Evolutionary conservation across 2,797 vertebrate genomes (phyloP), one percentile per base, ranked within the genome.

Genomic region (Potorous gilbertii): DNA sequence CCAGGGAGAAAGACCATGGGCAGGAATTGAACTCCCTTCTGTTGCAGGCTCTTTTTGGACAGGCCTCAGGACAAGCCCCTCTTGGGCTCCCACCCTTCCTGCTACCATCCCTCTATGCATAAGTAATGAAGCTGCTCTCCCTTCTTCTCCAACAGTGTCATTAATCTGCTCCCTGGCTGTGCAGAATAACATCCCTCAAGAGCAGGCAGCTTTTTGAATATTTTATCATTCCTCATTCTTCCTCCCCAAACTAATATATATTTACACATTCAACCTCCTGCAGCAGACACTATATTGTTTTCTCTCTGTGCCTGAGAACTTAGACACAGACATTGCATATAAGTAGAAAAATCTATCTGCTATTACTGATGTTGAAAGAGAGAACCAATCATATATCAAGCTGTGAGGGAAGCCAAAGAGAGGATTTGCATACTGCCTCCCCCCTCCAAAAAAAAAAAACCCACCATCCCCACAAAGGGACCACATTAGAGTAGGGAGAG

Each of bases 121-220:
- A 98, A 98, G 98, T 98, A 98, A 98, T 98, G 96, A 98, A 93
- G 94, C 97, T 56, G 31, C 96, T 98, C 97, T 97, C 98, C 55
- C 92, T 97, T 93, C 91, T 95, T 97, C 54, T 54, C 96, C 89
- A 97, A 97, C 92, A 92, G 97, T 97, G 98, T 98, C 98, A 99
- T 99, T 99, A 99, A 98, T 98, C 98, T 98, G 98, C 98, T 98
- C 98, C 98, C 99, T 98, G 96, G 98, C 98, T 99, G 99, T 98
- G 99, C 98, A 59, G 97, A 98, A 98, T 98, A 98, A 98, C 98
- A 98, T 98, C 98, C 98, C 98, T 97, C 97, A 97, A 98, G 98
- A 98, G 92, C 95, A 98, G 98, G 92, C 95, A 54, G 96, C 98
- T 98, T 98, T 98, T 98, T 99, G 98, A 99, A 99, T 99, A 99